Evolutionary conservation across 2,797 vertebrate species (phyloP), one percentile per base, ranked within the genome.

Genomic region (Petrocephalus sullivani): DNA sequence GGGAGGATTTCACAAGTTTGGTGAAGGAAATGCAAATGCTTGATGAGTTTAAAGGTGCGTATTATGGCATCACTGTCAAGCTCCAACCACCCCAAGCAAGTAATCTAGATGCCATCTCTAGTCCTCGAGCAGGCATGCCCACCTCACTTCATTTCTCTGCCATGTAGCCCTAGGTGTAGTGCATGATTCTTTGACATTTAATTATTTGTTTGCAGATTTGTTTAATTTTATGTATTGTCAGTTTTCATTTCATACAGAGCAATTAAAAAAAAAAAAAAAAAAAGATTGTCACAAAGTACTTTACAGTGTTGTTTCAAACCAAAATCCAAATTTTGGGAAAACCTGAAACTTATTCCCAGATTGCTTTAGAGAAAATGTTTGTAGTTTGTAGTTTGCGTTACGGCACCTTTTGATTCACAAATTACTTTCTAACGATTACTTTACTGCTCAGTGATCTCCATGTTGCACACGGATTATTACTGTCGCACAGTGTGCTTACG

Each of bases 1-100:
- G 97, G 96, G 97, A 97, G 96, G 96, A 97, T 97, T 97, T 97
- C 96, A 97, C 96, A 96, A 96, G 96, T 95, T 96, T 97, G 96
- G 95, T 96, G 96, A 96, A 97, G 93, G 96, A 96, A 95, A 96
- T 97, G 95, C 95, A 96, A 89, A 91, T 93, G 91, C 95, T 94
- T 96, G 96, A 97, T 95, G 93, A 93, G 89, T 92, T 96, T 90
- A 95, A 96, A 97, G 96, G 96, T 97, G 96, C 96, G 96, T 97
- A 88, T 88, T 49, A 54, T 49, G 5, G 81, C 87, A 88, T 88
- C 87, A 46, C 46, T 85, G 21, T 88, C 82, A 82, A 85, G 58
- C 87, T 88, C 87, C 87, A n/a, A 41, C 78, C 87, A 84, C 81
- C 33, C 81, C 87, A 37, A 60, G 41, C 23, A 61, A 84, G 37